Conservation (phyloP, 2,797 vertebrate genomes). For the Meriones psammophilus region DNA sequence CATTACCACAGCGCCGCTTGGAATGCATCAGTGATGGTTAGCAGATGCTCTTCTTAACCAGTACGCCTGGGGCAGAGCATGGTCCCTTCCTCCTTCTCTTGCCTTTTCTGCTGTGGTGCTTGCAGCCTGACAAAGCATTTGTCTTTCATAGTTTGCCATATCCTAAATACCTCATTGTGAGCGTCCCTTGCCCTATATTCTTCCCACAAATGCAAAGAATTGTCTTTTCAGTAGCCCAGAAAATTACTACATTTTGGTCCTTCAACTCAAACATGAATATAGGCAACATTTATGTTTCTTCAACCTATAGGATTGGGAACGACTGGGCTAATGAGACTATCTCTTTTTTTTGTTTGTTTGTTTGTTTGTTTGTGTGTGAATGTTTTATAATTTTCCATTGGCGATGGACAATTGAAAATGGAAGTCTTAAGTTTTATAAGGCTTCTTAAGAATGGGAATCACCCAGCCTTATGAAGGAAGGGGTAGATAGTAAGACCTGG, state of each 20-base stretch:
- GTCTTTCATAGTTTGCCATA: slow-evolving; percentile 89
- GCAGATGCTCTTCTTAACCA: slow-evolving; percentile 83
- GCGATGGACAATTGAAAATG: slow-evolving; percentile 85
- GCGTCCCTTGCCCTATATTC: slow-evolving; percentile 86
- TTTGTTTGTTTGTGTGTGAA: slow-evolving; percentile 65
- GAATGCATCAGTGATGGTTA: slow-evolving; percentile 85
- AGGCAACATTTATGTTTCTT: slow-evolving; percentile 90
- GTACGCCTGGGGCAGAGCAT: slow-evolving; percentile 78
- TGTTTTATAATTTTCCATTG: slow-evolving; percentile 86
- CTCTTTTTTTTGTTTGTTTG: slow-evolving; percentile 67
- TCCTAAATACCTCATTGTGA: slow-evolving; percentile 87
- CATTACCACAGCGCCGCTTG: slow-evolving; percentile 82
- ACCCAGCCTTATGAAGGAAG: not conserved
- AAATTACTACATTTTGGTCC: slow-evolving; percentile 88
- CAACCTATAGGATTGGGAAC: slow-evolving; percentile 87
- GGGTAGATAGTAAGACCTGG: too few species aligned
- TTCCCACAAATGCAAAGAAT: slow-evolving; percentile 86
- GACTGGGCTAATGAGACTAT: slow-evolving; percentile 87
- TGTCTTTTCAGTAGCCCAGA: slow-evolving; percentile 88
- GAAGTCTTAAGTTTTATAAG: slow-evolving; percentile 84
- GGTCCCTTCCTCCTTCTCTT: slow-evolving; percentile 79
- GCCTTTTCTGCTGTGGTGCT: slow-evolving; percentile 66
- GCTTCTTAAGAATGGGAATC: slow-evolving; percentile 80
- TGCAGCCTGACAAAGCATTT: slow-evolving; percentile 87
- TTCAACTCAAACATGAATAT: slow-evolving; percentile 86